Evolutionary conservation across 2,797 vertebrate genomes (phyloP), one percentile per base, ranked within the genome.

Genomic region (Clarias platycephalus): DNA sequence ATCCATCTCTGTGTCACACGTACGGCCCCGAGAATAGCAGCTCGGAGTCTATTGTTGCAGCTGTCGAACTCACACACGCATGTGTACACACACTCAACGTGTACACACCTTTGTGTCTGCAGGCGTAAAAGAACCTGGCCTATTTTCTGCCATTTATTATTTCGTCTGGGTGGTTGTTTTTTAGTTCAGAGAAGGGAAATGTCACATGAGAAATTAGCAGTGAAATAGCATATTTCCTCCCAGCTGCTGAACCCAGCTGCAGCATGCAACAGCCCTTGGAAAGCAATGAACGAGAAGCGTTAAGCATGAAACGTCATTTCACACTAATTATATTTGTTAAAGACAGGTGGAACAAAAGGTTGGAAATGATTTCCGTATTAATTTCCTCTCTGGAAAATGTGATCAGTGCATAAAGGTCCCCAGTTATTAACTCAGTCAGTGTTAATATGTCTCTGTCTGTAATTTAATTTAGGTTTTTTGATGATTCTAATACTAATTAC

Each of bases 211-310:
- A 80, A 88, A 86, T 82, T 66, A 74, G 44, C 71, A 57, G 53
- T 49, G 77, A 88, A 88, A 87, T 87, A 81, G 62, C 83, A 84
- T 80, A 80, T 80, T 85, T 64, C 55, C 78, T 76, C 34, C 68
- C 66, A 53, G 20, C 74, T 77, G 40, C 76, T 66, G 37, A 71
- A 12, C 67, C 44, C 72, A 76, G 58, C 60, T 79, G 57, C 60
- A 70, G 68, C 53, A 15, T 57, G 2, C 31, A 57, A 58, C 63
- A 49, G 81, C 70, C 31, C n/a, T n/a, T 60, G 55, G 68, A 84
- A 81, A 81, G 66, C 79, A 67, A 16, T 34, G 5, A n/a, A 16
- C 18, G 8, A 28, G 60, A 66, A 58, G 49, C 67, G 15, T 64
- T 2, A 24, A 80, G 40, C 67, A 78, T 71, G 16, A 66, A 84